Evolutionary conservation across 2,113 vertebrate species (phyloP), one percentile per base, ranked within the genome.

Genomic region (Microtus pennsylvanicus): DNA sequence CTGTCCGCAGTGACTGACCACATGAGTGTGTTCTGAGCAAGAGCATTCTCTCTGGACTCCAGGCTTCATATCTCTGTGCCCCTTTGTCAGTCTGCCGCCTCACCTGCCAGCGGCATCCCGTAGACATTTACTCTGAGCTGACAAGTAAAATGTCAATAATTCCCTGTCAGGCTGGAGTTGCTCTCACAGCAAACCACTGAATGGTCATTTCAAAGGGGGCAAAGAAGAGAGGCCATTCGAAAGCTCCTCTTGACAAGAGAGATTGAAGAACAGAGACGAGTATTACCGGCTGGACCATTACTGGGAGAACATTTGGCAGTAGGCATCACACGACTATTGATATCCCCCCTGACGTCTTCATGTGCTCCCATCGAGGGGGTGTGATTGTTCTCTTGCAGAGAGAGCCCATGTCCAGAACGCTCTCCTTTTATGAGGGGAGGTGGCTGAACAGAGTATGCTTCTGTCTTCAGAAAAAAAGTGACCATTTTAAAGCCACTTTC

Each of bases 401-500:
- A 97, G 83, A 95, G 89, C 96, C 94, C 87, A 91, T 87, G 52
- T 96, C 38, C 19, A 97, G 97, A 98, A 94, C 55, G 35, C 81
- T 97, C 97, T 96, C 72, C 91, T 98, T 98, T 97, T 95, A 89
- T 12, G 91, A 94, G 16, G 26, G 47, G 6, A 91, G 86, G 78
- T 77, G 87, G 93, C 94, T 96, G 83, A 96, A 67, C 96, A 97
- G 98, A 76, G 96, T 28, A 50, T 88, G 77, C 95, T 94, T 94
- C 97, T 98, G 97, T 98, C 98, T 98, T 98, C 96, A 92, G 97
- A 98, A 98, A 96, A 96, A 97, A 98, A 93, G 94, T 97, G 89
- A 72, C 95, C 93, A 67, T 94, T 97, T 98, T 97, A 97, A 97
- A 98, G 98, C 95, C 93, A 97, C 98, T 97, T 98, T 94, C 94